A percentile compares a stretch with the other conserved stretches of the same genome.
phyloP scores from a whole-genome alignment of 2,797 vertebrate genomes.

The Clarias pachynema region DNA sequence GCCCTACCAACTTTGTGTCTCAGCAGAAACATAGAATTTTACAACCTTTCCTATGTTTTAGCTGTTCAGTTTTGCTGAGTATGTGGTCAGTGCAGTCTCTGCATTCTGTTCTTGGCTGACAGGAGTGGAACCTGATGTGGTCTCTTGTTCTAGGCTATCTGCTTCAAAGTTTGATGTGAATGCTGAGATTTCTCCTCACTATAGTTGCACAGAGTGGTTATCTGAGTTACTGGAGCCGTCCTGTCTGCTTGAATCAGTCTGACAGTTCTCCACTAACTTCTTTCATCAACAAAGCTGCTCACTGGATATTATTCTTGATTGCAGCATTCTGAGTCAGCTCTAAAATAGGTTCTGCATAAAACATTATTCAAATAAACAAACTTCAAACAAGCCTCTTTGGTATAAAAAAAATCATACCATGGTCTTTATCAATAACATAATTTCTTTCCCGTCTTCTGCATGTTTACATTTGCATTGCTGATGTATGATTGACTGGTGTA shows the following conservation, averaged over 20 bases:
- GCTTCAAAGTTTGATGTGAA: neutral
- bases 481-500: neutral
- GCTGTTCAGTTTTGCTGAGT: too few species aligned
- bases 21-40: too few species aligned
- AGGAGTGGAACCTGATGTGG: neutral
- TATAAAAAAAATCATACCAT: too few species aligned
- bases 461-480: neutral
- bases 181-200: neutral
- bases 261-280: too few species aligned
- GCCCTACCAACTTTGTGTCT: too few species aligned
- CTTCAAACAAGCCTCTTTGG: too few species aligned
- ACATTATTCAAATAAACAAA: neutral
- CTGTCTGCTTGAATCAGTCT: too few species aligned
- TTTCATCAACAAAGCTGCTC: neutral
- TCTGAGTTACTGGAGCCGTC: too few species aligned
- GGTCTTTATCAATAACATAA: too few species aligned
- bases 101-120: neutral
- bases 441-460: neutral
- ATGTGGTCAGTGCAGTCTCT: neutral
- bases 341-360: neutral
- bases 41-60: too few species aligned
- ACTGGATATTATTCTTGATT: neutral
- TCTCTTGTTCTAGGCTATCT: neutral
- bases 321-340: too few species aligned
- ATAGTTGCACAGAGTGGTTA: neutral